Evolutionary conservation across 2,888 invertebrate species (phyloP).

Genomic region (Hydrotaea diabolus): DNA sequence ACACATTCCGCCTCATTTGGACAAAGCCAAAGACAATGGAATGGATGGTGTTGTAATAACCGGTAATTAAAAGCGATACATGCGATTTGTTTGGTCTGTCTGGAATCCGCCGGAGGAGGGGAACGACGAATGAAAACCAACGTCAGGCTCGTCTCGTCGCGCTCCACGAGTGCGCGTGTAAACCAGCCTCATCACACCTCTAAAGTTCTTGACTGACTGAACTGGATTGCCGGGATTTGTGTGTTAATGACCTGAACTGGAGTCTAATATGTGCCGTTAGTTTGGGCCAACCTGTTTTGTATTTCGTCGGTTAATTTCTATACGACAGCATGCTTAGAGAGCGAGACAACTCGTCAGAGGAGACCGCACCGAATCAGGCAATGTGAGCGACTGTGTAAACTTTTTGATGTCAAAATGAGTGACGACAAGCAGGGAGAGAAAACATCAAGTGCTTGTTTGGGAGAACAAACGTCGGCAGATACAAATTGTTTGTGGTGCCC

Average conservation of each 20-base stretch:
- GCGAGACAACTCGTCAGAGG: background rate
- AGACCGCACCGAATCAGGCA: background rate
- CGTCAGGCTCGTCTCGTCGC: background rate
- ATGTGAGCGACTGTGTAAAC: background rate
- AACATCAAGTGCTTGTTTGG: background rate
- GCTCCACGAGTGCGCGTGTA: background rate
- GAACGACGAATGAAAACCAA: background rate
- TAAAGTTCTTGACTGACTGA: background rate
- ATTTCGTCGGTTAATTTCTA: background rate
- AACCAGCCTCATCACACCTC: conserved; percentile 5
- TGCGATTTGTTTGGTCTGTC: conserved; percentile 15
- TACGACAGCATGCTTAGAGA: background rate
- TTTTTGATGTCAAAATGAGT: background rate
- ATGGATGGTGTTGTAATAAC: conserved; percentile 19
- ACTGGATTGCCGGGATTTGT: background rate
- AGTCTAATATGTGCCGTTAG: conserved; percentile 13
- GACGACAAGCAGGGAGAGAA: background rate
- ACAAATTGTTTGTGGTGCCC: background rate
- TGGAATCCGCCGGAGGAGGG: background rate
- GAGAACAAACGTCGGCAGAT: background rate
- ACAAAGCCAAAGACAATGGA: conserved; percentile 9
- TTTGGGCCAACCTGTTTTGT: background rate
- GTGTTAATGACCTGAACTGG: conserved; percentile 20
- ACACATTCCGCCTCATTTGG: background rate
- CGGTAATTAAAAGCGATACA: conserved; percentile 36